These are phyloP conservation scores for Polypterus bichir DNA, from an alignment of 2,113 vertebrate species.

Conservation along the genomic window DNA sequence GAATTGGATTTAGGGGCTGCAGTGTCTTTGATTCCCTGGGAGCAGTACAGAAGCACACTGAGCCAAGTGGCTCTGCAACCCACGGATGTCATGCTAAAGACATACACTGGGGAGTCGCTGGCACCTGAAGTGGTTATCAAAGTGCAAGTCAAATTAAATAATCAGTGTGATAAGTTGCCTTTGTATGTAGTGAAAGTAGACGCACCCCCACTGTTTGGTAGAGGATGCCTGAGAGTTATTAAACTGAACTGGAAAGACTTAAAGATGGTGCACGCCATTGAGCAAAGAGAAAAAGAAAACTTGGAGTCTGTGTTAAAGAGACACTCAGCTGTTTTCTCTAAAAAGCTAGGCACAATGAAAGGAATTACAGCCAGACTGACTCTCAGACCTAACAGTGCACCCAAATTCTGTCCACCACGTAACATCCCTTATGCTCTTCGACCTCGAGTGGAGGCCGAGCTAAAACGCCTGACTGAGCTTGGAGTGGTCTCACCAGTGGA, in stretches of 20 bases:
- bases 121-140: constrained; percentile 7
- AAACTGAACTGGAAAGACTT: too few species aligned
- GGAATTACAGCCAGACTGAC: too few species aligned
- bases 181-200: neutral
- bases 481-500: too few species aligned
- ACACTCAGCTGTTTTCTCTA: constrained; percentile 4
- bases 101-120: constrained; percentile 1
- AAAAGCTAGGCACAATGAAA: neutral
- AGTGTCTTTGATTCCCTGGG: neutral
- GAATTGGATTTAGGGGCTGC: constrained; percentile 1
- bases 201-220: constrained; percentile 6
- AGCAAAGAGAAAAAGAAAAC: neutral
- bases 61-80: neutral
- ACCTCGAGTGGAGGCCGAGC: too few species aligned
- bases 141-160: neutral
- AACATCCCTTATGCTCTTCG: too few species aligned
- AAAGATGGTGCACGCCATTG: too few species aligned
- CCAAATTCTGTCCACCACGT: too few species aligned
- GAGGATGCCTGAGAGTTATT: neutral
- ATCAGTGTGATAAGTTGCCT: neutral
- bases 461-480: too few species aligned
- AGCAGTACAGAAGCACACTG: neutral
- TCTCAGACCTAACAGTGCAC: too few species aligned
- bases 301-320: constrained; percentile 9
- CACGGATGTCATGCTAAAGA: constrained; percentile 5